A percentile compares a stretch with the other conserved stretches of the same genome.
Evolutionary conservation across 2,888 invertebrate genomes (phyloP).

Genomic region (Melanchra persicariae): DNA sequence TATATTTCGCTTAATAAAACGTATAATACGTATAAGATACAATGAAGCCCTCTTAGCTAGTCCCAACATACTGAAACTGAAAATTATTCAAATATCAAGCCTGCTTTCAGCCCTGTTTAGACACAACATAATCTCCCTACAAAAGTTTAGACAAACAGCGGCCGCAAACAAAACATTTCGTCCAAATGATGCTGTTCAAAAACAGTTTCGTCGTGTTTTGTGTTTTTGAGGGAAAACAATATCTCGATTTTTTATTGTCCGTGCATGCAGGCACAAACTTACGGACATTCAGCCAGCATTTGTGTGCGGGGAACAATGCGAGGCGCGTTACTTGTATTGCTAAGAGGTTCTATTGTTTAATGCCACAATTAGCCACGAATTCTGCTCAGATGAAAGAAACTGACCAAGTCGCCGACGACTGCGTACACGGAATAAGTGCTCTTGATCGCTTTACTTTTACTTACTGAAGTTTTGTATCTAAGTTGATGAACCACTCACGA

Average conservation of each 20-base stretch:
- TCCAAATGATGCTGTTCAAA: conserved; percentile 66
- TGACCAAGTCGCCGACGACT: conserved; percentile 84
- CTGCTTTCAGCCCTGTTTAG: conserved; percentile 26
- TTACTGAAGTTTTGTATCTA: too few species aligned
- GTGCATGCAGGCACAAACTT: conserved; percentile 63
- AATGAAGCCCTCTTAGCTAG: not conserved
- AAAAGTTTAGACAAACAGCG: conserved; percentile 58
- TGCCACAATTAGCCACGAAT: conserved; percentile 88
- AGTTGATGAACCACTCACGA: too few species aligned
- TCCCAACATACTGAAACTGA: not conserved
- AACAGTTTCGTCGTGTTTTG: conserved; percentile 64
- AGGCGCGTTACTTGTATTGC: conserved; percentile 81
- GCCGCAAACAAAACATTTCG: conserved; percentile 57
- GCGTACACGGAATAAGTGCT: conserved; percentile 46
- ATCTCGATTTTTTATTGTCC: conserved; percentile 69
- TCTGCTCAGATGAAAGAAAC: conserved; percentile 87
- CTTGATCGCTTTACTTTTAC: conserved; percentile 70
- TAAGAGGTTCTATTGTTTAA: conserved; percentile 91
- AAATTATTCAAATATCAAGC: not conserved
- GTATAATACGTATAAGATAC: not conserved
- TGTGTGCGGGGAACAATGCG: conserved; percentile 74
- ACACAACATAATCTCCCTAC: conserved; percentile 46
- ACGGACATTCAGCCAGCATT: conserved; percentile 71
- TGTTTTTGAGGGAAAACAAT: conserved; percentile 67
- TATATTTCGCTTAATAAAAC: too few species aligned